Evolutionary conservation across 2,888 invertebrate genomes (phyloP), one percentile per base, ranked within the genome.

Genomic region (Incurvaria masculella): DNA sequence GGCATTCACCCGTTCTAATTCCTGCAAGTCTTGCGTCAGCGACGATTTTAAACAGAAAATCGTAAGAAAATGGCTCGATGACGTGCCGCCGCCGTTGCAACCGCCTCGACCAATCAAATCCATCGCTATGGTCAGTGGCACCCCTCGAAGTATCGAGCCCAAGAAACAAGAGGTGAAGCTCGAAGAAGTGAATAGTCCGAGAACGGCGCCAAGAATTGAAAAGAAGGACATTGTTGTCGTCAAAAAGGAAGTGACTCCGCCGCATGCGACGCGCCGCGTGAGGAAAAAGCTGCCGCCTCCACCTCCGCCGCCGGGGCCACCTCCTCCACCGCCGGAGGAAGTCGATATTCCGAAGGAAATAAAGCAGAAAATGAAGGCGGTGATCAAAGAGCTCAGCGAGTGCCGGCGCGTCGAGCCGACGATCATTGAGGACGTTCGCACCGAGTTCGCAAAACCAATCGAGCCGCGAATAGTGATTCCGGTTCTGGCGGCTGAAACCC

Each of bases 51-150:
- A 89, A 59, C 86, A 88, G 53, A 81, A 78, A 57, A 88, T 86
- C 60, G 89, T 89, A n/a, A 81, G 86, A 52, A 87, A 87, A 67
- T 89, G 89, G 89, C 64, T 89, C 45, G 88, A 89, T 58, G 84
- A 86, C 58, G 86, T 89, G 6, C 87, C 88, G 2, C 56, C 64
- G 26, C 67, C 67, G 17, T 51, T 55, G 10, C 56, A 60, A 19
- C 51, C 60, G 6, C 54, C 61, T 14, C 66, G 61, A 53, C 62
- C 66, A 1, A 49, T 62, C 1, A 74, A 76, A 54, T 72, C 73
- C 3, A 57, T 74, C 5, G 69, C 72, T n/a, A 79, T 76, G 54
- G 66, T 75, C 1, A 69, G 63, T 56, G 75, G 73, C 19, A 71
- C 75, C 4, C 76, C 76, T 44, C 66, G 69, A 63, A 57, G 64